Evolutionary conservation across 2,797 vertebrate genomes (phyloP).

Genomic region (Acestrorhynchus altus): DNA sequence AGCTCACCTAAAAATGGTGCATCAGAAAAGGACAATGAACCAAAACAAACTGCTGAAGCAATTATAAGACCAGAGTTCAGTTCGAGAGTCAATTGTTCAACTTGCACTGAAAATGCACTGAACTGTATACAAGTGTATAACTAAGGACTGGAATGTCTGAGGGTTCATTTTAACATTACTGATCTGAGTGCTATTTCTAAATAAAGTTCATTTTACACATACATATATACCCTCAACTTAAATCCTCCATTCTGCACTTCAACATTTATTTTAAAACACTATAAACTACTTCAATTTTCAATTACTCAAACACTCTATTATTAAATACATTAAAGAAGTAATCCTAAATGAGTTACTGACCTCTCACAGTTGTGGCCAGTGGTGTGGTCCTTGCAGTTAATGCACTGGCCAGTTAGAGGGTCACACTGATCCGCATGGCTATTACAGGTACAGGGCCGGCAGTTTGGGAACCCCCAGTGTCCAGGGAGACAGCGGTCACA

Average conservation of each 20-base stretch:
- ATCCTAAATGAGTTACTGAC: conserved; percentile 65
- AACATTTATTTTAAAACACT: not conserved
- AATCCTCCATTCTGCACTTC: too few relatives aligned
- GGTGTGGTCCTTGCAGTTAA: conserved; percentile 86
- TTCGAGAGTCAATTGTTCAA: not conserved
- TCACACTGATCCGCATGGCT: conserved; percentile 88
- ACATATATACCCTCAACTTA: too few relatives aligned
- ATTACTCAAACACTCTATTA: too few relatives aligned
- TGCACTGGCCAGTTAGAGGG: conserved; percentile 82
- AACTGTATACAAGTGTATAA: not conserved
- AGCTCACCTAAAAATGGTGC: too few relatives aligned
- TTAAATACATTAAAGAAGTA: not conserved
- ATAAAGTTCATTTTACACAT: too few relatives aligned
- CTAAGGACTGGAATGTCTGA: too few relatives aligned
- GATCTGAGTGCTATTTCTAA: too few relatives aligned
- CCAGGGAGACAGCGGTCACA: conserved; percentile 90
- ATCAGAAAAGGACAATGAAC: not conserved
- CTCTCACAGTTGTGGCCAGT: conserved; percentile 89
- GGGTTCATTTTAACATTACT: too few relatives aligned
- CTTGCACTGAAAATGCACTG: not conserved
- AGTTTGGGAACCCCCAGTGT: conserved; percentile 95
- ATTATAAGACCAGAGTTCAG: not conserved
- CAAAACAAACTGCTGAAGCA: not conserved
- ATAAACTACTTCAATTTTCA: not conserved
- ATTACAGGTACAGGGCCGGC: conserved; percentile 90